Evolutionary conservation across 2,797 vertebrate species (phyloP), one percentile per base, ranked within the genome.

Genomic region (Sebastes hubbsi): DNA sequence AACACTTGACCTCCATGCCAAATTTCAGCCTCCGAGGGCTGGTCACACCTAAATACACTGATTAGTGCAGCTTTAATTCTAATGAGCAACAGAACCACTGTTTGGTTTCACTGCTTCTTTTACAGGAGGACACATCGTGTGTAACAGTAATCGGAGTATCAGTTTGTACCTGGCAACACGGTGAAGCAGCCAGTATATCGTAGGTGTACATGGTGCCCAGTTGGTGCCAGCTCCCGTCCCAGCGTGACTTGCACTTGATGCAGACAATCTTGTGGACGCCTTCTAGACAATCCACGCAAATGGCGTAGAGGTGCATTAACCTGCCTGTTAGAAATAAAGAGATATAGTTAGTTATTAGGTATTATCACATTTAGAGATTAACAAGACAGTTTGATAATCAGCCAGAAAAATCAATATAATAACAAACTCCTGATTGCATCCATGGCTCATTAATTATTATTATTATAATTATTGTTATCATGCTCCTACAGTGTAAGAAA

Each of bases 161-260:
- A 1, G 18, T 55, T 55, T 54, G 14, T 94, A 99, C 99, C 97
- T 99, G 99, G 94, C 99, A 99, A 91, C 99, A 99, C 0, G 99
- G 99, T 24, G 98, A 97, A 55, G 99, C 99, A 46, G 99, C 99
- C 95, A 99, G 95, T 92, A 99, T 99, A 91, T 99, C 99, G 0
- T 99, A 99, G 80, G 99, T 99, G 65, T 99, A 99, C 98, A 99
- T 98, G 69, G 99, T 99, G 92, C 99, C 99, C 95, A 99, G 93
- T 82, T 99, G 99, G 93, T 99, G 99, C 98, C 99, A 99, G 95
- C 99, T 99, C 86, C 99, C 99, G 52, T 99, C 99, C 99, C 99
- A 99, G 58, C 97, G 97, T 0, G 98, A 99, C 93, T 99, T 99
- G 95, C 99, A 99, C 91, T 99, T 99, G 94, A 99, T 99, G 96